These are phyloP conservation scores for Amiota minor DNA, from an alignment of 2,888 invertebrate genomes.

Conservation along the genomic window DNA sequence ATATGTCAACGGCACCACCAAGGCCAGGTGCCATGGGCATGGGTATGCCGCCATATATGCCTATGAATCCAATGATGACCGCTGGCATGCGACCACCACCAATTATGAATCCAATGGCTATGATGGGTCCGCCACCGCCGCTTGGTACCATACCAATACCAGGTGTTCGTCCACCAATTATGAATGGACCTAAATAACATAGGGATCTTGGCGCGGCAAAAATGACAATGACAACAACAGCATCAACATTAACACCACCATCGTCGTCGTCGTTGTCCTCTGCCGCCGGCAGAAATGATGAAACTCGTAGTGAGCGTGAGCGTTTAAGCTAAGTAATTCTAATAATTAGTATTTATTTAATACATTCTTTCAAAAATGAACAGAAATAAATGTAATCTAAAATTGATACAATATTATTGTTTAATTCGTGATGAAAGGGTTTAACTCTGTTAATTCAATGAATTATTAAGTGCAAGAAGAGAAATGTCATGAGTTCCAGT, in stretches of 20 bases:
- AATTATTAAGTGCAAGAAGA: too few relatives aligned
- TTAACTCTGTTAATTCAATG: too few relatives aligned
- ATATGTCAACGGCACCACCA: constrained; percentile 76
- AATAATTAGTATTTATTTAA: too few relatives aligned
- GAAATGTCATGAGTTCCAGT: too few relatives aligned
- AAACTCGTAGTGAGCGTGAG: neutral
- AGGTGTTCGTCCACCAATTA: constrained; percentile 82
- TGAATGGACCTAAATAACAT: constrained; percentile 78
- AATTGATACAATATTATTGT: too few relatives aligned
- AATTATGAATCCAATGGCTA: constrained; percentile 85
- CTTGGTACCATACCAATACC: constrained; percentile 82
- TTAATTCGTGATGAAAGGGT: too few relatives aligned
- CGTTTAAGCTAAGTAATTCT: too few relatives aligned
- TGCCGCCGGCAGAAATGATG: neutral
- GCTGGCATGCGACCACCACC: constrained; percentile 79
- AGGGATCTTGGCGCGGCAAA: neutral
- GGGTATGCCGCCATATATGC: constrained; percentile 78
- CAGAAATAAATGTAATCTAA: too few relatives aligned
- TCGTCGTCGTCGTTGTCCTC: too few relatives aligned
- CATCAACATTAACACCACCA: too few relatives aligned
- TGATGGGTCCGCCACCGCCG: constrained; percentile 81
- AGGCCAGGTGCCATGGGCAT: constrained; percentile 79
- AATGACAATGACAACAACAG: neutral
- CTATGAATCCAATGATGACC: constrained; percentile 85
- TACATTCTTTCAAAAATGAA: too few relatives aligned